These are phyloP conservation scores for Apis dorsata DNA, from an alignment of 1,140 invertebrate species.

Conservation along the genomic window DNA sequence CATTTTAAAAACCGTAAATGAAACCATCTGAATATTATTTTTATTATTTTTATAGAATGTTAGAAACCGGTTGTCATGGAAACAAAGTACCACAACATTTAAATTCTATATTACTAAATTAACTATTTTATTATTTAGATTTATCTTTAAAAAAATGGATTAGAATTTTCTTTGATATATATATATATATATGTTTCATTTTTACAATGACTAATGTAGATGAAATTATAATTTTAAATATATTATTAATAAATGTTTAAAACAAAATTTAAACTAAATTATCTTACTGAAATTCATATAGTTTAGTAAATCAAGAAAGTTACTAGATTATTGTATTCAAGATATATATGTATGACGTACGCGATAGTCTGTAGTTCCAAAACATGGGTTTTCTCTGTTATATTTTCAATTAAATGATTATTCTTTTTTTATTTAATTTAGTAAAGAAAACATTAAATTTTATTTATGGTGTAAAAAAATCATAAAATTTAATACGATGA, in stretches of 20 bases:
- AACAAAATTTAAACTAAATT: not conserved
- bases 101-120: constrained; percentile 26
- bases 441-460: constrained; percentile 10
- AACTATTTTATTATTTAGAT: not conserved
- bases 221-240: not conserved
- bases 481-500: constrained; percentile 2
- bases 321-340: constrained; percentile 53
- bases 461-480: not conserved
- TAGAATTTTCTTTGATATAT: not conserved
- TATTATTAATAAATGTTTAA: not conserved
- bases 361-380: constrained; percentile 65
- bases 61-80: constrained; percentile 33
- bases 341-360: constrained; percentile 62
- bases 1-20: not conserved
- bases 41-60: constrained; percentile 6
- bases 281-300: not conserved
- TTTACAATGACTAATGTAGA: not conserved
- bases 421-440: not conserved
- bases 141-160: constrained; percentile 10
- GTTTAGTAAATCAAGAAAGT: constrained; percentile 44
- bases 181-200: not conserved
- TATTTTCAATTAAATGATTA: constrained; percentile 37
- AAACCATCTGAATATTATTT: not conserved
- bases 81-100: constrained; percentile 37
- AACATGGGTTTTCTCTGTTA: constrained; percentile 62